A percentile compares a stretch with the other conserved stretches of the same genome.
phyloP scores from a whole-genome alignment of 2,888 invertebrate species.

The Apamea epomidion region DNA sequence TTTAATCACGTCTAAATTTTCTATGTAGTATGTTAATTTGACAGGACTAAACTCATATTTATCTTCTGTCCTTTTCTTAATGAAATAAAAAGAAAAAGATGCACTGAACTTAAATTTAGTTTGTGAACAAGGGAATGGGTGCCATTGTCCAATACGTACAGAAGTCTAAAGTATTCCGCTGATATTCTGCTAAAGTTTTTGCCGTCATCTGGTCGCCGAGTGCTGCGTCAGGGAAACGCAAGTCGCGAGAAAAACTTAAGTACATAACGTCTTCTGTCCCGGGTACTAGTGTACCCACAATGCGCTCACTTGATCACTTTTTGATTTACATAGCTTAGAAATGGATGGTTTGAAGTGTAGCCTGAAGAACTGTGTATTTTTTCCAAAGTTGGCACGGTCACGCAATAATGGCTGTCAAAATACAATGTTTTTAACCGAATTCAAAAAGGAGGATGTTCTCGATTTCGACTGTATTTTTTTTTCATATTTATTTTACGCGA shows the following conservation, averaged over 20 bases:
- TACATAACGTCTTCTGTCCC: background rate
- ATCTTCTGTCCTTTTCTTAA: too few relatives aligned
- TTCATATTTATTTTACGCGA: background rate
- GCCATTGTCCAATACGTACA: background rate
- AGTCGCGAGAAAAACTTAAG: constrained; percentile 38
- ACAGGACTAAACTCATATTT: too few relatives aligned
- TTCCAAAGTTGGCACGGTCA: background rate
- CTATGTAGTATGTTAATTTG: too few relatives aligned
- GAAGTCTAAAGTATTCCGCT: constrained; percentile 20
- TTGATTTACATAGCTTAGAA: background rate
- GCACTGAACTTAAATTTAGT: too few relatives aligned
- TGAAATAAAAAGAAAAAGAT: too few relatives aligned
- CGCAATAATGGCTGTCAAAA: background rate
- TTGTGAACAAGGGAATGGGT: too few relatives aligned
- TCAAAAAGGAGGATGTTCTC: too few relatives aligned
- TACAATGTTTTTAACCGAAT: background rate
- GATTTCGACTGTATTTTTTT: too few relatives aligned
- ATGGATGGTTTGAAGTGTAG: background rate
- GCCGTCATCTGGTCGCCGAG: constrained; percentile 31
- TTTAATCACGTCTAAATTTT: too few relatives aligned
- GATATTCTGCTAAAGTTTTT: constrained; percentile 45
- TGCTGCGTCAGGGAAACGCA: constrained; percentile 27
- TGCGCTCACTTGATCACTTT: background rate
- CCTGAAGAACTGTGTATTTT: background rate
- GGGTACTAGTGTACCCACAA: background rate